A percentile compares a stretch with the other conserved stretches of the same genome.
Conservation (phyloP, 2,113 vertebrate species). For the Tympanuchus pallidicinctus region DNA sequence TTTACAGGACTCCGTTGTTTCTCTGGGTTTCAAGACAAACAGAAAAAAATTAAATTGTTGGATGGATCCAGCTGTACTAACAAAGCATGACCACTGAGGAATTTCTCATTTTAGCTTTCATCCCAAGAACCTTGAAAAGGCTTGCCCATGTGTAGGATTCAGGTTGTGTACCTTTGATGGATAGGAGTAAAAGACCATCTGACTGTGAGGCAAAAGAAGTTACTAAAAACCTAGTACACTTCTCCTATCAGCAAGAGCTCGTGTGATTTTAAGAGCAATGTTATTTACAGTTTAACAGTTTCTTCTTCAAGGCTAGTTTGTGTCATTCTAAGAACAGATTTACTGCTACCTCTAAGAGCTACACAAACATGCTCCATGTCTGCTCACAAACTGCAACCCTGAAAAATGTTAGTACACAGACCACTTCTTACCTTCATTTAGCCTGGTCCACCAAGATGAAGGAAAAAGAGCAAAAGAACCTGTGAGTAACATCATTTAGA, state of each 20-base stretch:
- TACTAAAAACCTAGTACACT: neutral
- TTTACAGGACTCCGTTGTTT: neutral
- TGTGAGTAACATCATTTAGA: neutral
- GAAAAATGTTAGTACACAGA: neutral
- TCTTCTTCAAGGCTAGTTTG: neutral
- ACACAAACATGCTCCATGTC: neutral
- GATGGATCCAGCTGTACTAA: neutral
- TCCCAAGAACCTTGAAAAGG: neutral
- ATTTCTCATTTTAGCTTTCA: neutral
- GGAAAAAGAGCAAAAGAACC: neutral
- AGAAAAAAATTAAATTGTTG: neutral
- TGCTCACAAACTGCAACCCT: neutral
- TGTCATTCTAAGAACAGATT: neutral
- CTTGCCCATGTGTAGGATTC: neutral
- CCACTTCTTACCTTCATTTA: slow-evolving; percentile 21
- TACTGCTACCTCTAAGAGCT: neutral
- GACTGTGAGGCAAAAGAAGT: neutral
- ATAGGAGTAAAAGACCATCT: neutral
- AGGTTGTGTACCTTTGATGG: neutral
- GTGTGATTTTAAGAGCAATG: neutral
- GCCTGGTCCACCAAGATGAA: slow-evolving; percentile 8
- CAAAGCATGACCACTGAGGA: neutral
- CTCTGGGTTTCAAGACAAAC: neutral
- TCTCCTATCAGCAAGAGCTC: neutral
- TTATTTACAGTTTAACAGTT: neutral